Evolutionary conservation across 2,113 vertebrate species (phyloP).

Genomic region (Cyphomyrus plagiostoma): DNA sequence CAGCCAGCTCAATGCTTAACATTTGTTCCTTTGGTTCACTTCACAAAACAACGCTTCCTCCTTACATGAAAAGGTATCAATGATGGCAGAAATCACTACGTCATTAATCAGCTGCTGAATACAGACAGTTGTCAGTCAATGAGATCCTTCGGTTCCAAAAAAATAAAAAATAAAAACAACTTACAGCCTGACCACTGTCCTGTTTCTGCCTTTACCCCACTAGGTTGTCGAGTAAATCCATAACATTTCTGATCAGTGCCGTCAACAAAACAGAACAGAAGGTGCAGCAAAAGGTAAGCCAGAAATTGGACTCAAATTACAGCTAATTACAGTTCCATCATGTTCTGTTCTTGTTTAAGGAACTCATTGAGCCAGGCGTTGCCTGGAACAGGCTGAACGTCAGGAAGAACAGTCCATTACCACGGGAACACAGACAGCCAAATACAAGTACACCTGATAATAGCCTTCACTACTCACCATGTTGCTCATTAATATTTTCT

Average conservation of each 20-base stretch:
- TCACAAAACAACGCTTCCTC: not conserved
- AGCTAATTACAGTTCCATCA: slow-evolving; percentile 10
- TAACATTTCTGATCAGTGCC: not conserved
- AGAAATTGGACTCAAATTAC: slow-evolving; percentile 19
- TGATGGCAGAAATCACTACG: not conserved
- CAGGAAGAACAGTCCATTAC: not conserved
- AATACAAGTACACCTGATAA: not conserved
- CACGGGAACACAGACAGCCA: not conserved
- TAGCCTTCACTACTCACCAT: not conserved
- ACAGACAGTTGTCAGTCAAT: not conserved
- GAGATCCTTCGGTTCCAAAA: not conserved
- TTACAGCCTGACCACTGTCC: not conserved
- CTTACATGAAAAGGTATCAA: not conserved
- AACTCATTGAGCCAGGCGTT: slow-evolving; percentile 10
- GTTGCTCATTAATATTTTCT: not conserved
- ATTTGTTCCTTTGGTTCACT: not conserved
- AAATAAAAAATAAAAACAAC: not conserved
- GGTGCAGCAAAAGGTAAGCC: not conserved
- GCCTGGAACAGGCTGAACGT: slow-evolving; percentile 7
- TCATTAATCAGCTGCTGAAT: not conserved
- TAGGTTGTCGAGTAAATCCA: not conserved
- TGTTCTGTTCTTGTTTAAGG: slow-evolving; percentile 7
- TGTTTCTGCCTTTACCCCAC: not conserved
- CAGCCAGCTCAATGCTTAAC: not conserved
- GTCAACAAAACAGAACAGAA: not conserved